phyloP scores from a whole-genome alignment of 2,113 vertebrate genomes.

The Poeciliopsis turrubarensis region DNA sequence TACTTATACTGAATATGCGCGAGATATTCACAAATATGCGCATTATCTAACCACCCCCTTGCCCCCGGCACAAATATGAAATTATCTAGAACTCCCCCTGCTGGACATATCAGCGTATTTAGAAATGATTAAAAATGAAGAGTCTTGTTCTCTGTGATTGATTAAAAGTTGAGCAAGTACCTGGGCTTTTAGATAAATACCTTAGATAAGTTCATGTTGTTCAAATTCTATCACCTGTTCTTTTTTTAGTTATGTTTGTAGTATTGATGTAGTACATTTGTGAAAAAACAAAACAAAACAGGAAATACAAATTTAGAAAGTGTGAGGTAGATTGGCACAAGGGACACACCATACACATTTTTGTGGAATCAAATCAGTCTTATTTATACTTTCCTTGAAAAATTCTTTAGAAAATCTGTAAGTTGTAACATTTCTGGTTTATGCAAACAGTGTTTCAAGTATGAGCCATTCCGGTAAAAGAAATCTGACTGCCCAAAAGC shows the following conservation, averaged over 20 bases:
- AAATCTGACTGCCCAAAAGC: not conserved
- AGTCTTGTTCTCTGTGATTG: not conserved
- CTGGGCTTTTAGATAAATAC: not conserved
- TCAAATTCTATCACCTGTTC: not conserved
- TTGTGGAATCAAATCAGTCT: too few relatives aligned
- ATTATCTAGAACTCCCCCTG: constrained; percentile 51
- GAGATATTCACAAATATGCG: not conserved
- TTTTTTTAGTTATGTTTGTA: not conserved
- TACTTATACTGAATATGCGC: not conserved
- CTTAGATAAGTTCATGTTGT: not conserved
- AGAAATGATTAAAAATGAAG: not conserved
- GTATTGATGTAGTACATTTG: too few relatives aligned
- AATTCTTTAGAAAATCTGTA: not conserved
- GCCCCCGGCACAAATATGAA: not conserved
- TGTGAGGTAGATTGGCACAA: too few relatives aligned
- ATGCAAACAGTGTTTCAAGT: not conserved
- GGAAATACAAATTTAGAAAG: too few relatives aligned
- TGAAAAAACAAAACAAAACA: too few relatives aligned
- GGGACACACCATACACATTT: too few relatives aligned
- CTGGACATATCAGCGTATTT: constrained; percentile 23
- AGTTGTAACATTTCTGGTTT: not conserved
- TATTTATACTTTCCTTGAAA: too few relatives aligned
- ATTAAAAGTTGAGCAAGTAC: not conserved
- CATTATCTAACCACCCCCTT: not conserved
- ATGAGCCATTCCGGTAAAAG: not conserved